Evolutionary conservation across 2,797 vertebrate genomes (phyloP), one percentile per base, ranked within the genome.

Genomic region (Catostomus latipinnis): DNA sequence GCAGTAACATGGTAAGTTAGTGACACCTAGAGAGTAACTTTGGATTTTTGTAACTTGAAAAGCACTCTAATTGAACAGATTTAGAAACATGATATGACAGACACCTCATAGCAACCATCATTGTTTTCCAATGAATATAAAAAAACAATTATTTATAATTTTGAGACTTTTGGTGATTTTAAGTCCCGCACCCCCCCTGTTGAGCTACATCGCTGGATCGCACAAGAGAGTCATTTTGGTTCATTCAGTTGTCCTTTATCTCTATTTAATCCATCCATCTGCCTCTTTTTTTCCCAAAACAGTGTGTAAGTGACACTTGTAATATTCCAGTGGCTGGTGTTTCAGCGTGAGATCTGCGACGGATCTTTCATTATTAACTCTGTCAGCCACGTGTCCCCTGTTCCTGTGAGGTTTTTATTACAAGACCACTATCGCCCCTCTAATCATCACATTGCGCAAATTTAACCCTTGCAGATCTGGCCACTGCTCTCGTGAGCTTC

Each of bases 301-400:
- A 88, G 85, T 75, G 84, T 90, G 91, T 94, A 94, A 94, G 91
- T 94, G 93, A 94, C 93, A 94, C 92, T 93, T 93, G 93, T 94
- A 94, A 94, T 94, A 94, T 94, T 93, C 91, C 91, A 90, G 91
- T 82, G 86, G 88, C 90, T 94, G 92, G 84, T 91, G 91, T 93
- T 93, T 92, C 92, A 92, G 89, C 86, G 77, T 88, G 91, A 92
- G 93, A 94, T 94, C 94, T 93, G 90, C 92, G 88, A 88, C 88
- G 91, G 91, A 94, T 94, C 93, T 94, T 95, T 94, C 93, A 95
- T 95, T 95, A 95, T 95, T 94, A 94, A 95, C 93, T 93, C 91
- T 91, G 93, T 94, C 91, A 93, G 89, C 89, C 89, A 90, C 83
- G 86, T 91, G 92, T 93, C 92, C 91, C 92, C 91, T 90, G 93